Conservation (phyloP, 2,113 vertebrate species). For the Clarias batrachus region DNA sequence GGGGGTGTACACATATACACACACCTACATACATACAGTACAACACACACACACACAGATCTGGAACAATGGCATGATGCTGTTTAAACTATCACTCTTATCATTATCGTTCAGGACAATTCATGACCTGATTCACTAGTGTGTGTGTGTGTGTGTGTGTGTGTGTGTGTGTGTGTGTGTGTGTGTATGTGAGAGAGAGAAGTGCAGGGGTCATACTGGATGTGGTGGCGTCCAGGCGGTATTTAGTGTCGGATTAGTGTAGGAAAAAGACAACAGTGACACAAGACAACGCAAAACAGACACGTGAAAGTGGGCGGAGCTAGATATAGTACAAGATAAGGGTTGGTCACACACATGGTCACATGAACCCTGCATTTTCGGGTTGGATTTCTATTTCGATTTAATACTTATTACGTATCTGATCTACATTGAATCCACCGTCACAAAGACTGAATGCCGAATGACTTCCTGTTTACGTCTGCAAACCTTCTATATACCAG, state of each 20-base stretch:
- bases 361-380: background rate
- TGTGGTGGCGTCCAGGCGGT: slow-evolving; percentile 26
- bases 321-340: background rate
- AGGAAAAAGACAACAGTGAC: slow-evolving; percentile 16
- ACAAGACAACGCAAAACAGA: background rate
- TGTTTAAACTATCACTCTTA: slow-evolving; percentile 51
- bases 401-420: background rate
- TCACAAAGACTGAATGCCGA: background rate
- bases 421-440: background rate
- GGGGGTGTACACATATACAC: slow-evolving; percentile 32
- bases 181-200: slow-evolving; percentile 12
- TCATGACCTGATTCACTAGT: slow-evolving; percentile 45
- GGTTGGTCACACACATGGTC: background rate
- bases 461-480: background rate
- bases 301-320: background rate
- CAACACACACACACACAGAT: slow-evolving; percentile 26
- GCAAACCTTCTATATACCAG: too few relatives aligned
- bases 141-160: slow-evolving; percentile 40
- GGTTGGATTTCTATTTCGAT: background rate
- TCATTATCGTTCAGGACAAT: slow-evolving; percentile 47
- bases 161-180: slow-evolving; percentile 23
- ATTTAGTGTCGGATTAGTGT: slow-evolving; percentile 53
- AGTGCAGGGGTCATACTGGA: background rate
- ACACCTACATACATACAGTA: background rate
- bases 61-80: slow-evolving; percentile 32